A percentile compares a stretch with the other conserved stretches of the same genome.
Evolutionary conservation across 2,888 invertebrate genomes (phyloP).

Genomic region (Trypoxylon attenuatum): DNA sequence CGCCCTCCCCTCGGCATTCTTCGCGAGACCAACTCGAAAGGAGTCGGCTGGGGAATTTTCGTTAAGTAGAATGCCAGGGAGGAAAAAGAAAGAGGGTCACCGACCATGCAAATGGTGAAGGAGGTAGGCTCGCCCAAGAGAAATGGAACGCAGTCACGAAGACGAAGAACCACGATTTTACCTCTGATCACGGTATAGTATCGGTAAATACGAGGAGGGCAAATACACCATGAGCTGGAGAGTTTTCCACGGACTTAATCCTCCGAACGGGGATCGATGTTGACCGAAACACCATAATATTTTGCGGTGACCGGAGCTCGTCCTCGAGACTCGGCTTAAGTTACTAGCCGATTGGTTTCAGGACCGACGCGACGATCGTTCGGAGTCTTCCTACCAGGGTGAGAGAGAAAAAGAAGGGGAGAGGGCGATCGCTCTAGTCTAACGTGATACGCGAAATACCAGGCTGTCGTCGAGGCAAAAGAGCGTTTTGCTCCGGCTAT

Average conservation of each 20-base stretch:
- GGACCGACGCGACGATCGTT: not conserved
- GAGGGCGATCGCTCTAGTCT: not conserved
- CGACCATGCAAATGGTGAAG: not conserved
- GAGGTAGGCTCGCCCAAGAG: not conserved
- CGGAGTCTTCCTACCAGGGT: not conserved
- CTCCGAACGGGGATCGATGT: not conserved
- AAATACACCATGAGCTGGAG: not conserved
- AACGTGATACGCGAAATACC: too few species aligned
- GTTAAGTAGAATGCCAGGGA: not conserved
- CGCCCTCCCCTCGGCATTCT: not conserved
- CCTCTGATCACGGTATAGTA: not conserved
- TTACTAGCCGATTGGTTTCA: not conserved
- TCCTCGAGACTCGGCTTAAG: not conserved
- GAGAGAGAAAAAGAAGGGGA: not conserved
- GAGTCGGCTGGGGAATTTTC: not conserved
- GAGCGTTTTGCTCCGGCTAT: too few species aligned
- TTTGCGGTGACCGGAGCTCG: not conserved
- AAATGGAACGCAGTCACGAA: not conserved
- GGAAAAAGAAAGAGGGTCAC: not conserved
- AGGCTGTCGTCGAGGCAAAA: too few species aligned
- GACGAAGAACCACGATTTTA: too few species aligned
- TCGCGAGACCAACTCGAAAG: too few species aligned
- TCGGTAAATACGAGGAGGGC: not conserved
- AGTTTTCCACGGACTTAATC: not conserved
- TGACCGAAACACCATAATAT: not conserved